Evolutionary conservation across 2,888 invertebrate species (phyloP).

Genomic region (Empis livida): DNA sequence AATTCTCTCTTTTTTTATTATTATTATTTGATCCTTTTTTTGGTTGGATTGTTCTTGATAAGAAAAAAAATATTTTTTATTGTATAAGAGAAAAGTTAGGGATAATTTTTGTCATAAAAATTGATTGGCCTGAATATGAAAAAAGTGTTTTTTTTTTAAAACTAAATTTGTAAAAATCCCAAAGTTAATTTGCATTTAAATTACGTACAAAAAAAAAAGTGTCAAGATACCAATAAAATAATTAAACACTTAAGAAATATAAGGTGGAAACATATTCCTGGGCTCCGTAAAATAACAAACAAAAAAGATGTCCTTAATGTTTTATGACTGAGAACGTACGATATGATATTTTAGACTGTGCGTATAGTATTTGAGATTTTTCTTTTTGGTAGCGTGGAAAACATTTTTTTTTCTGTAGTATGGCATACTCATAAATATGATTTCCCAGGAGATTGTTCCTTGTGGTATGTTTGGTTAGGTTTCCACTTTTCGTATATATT

Average conservation of each 20-base stretch:
- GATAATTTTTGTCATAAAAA: neutral
- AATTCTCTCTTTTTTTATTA: neutral
- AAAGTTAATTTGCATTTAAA: neutral
- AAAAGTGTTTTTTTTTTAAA: neutral
- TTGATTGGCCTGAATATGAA: neutral
- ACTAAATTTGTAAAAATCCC: neutral
- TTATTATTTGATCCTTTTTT: neutral
- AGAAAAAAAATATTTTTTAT: too few relatives aligned
- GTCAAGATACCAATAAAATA: slow-evolving; percentile 1
- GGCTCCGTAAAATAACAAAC: too few relatives aligned
- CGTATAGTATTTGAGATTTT: too few relatives aligned
- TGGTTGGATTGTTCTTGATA: neutral
- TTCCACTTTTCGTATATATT: too few relatives aligned
- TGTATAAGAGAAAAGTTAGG: neutral
- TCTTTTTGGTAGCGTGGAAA: too few relatives aligned
- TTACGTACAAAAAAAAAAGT: neutral
- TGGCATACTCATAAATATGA: neutral
- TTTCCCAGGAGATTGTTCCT: neutral
- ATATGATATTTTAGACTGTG: too few relatives aligned
- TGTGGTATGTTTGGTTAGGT: neutral
- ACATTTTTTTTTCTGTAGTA: too few relatives aligned
- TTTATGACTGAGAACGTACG: too few relatives aligned
- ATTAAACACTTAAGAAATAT: neutral
- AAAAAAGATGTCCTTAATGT: too few relatives aligned
- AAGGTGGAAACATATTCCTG: too few relatives aligned